Evolutionary conservation across 2,797 vertebrate species (phyloP).

Genomic region (Falco novaeseelandiae): DNA sequence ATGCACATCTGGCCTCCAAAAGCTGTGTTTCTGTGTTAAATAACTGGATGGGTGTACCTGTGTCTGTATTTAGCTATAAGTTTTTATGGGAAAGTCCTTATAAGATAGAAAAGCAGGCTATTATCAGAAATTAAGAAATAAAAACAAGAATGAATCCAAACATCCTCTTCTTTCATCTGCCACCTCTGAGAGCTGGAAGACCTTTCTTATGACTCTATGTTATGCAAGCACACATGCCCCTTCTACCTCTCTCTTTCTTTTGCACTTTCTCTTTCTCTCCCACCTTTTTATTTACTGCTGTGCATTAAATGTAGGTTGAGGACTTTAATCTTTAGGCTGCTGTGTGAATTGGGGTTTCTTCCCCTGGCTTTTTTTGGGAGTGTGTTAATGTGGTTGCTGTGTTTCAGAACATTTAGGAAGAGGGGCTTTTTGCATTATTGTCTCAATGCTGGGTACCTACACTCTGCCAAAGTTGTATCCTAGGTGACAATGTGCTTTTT

Average conservation of each 20-base stretch:
- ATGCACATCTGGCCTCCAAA: neutral
- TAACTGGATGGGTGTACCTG: neutral
- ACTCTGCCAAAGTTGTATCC: neutral
- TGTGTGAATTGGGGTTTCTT: neutral
- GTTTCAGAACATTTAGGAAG: neutral
- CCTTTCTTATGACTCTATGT: neutral
- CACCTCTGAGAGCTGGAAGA: neutral
- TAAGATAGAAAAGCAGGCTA: neutral
- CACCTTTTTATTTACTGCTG: neutral
- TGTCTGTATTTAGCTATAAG: neutral
- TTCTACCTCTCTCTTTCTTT: neutral
- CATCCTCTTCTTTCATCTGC: neutral
- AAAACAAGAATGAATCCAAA: neutral
- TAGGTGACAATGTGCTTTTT: neutral
- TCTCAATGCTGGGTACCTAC: neutral
- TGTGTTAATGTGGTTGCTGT: neutral
- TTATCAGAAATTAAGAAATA: neutral
- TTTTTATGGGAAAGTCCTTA: neutral
- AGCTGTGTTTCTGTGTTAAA: neutral
- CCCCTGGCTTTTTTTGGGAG: neutral
- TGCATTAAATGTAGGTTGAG: neutral
- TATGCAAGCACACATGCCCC: neutral
- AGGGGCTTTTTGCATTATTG: neutral
- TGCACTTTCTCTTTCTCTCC: neutral
- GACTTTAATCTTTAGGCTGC: neutral